Base-by-base conservation (phyloP, 2,113 vertebrate genomes). In the Siniperca knerii region DNA sequence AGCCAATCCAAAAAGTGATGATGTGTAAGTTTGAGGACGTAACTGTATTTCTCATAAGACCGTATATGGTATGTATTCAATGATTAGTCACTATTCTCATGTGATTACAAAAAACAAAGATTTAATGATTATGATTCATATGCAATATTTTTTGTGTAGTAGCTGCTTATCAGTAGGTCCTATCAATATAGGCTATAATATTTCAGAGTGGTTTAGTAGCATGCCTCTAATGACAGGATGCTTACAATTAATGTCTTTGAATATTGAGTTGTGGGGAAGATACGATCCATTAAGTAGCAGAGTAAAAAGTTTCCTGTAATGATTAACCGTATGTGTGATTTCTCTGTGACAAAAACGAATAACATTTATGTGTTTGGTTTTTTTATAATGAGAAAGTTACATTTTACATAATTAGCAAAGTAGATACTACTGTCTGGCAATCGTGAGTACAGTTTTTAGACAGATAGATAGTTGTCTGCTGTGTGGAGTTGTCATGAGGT, bases 181-280 rank as follows among this genome's bases (percentile, higher is more conserved):
- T 65, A 40, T 87, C 74, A 40, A 18, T 42, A 5, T 2, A 48
- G 62, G 62, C 68, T 73, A 75, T 86, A 60, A 72, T n/a, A 48
- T 87, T 87, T 72, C 75, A 77, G 54, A 79, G 82, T 78, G 73
- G 52, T 77, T 81, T 75, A 18, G 29, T 40, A 75, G 69, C 37
- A 21, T 2, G 40, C 57, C 75, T 69, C 76, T 79, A 81, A 84
- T 81, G 81, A 86, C 83, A 68, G 58, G 67, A 82, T 66, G 75
- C 64, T 10, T 61, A 46, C 75, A 86, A 50, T 90, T 82, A 86
- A 70, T 64, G 50, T 68, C 46, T 81, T 35, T 58, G 64, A 75
- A 37, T 75, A 66, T 61, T 29, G 50, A 78, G 33, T 55, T 6
- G 10, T 52, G 50, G 52, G 40, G 33, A 64, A 82, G 29, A 79